These are phyloP conservation scores for Anarhynchus alexandrinus DNA, from an alignment of 2,113 vertebrate species.

Conservation along the genomic window DNA sequence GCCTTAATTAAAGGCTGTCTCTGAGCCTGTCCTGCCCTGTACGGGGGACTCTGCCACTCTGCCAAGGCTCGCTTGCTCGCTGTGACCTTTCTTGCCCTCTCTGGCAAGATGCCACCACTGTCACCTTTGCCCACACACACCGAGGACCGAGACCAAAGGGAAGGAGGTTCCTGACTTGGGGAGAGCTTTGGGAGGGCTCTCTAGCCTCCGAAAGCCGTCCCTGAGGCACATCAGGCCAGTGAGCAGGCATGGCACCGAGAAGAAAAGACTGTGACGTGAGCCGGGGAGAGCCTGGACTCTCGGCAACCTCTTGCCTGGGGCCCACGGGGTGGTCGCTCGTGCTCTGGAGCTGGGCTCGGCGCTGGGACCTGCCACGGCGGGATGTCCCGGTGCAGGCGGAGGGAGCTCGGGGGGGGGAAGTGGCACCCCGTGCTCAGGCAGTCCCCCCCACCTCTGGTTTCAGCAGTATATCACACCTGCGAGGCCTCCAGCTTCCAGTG, in stretches of 20 bases:
- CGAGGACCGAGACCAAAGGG: neutral
- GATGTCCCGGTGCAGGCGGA: accelerated
- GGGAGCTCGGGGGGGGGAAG: too few relatives aligned
- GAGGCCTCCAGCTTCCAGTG: constrained; percentile 96
- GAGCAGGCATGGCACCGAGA: accelerated
- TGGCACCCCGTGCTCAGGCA: accelerated
- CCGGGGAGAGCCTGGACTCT: accelerated
- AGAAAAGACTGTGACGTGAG: neutral
- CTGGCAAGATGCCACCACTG: neutral
- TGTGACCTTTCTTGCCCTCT: neutral
- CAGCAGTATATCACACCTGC: constrained; percentile 92
- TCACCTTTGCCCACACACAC: neutral
- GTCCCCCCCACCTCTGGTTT: neutral
- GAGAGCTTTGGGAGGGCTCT: neutral
- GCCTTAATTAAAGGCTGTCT: neutral
- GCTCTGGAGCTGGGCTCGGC: neutral
- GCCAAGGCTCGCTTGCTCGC: neutral
- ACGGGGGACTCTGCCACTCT: accelerated
- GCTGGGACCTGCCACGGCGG: accelerated
- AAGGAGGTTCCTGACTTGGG: neutral
- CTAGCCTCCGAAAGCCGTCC: neutral
- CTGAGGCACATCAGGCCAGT: neutral
- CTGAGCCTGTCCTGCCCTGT: neutral
- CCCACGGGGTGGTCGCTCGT: accelerated
- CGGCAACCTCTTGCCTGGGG: neutral